phyloP scores from a whole-genome alignment of 2,797 vertebrate genomes.

The Kryptopterus vitreolus region DNA sequence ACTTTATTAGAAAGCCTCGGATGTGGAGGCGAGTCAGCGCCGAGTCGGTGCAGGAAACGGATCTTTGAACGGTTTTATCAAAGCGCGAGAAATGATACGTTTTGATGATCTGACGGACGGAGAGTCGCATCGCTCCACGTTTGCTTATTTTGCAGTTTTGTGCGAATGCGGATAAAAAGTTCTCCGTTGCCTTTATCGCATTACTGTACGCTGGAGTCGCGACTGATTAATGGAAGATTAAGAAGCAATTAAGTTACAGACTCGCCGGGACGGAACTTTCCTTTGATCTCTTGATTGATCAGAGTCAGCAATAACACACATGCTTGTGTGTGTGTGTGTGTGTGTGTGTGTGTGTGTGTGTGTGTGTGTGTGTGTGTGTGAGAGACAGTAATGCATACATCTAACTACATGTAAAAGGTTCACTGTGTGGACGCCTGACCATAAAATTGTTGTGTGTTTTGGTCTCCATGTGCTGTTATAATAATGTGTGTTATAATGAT shows the following conservation, averaged over 20 bases:
- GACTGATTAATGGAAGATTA: constrained; percentile 17
- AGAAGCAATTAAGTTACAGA: constrained; percentile 5
- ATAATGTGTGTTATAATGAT: no score
- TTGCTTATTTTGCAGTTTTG: constrained; percentile 12
- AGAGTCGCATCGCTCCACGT: neutral
- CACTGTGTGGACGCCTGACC: no score
- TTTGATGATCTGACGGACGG: constrained; percentile 24
- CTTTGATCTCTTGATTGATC: constrained; percentile 22
- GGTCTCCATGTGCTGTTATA: no score
- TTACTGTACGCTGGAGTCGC: neutral
- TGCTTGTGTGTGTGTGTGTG: no score
- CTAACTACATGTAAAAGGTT: no score
- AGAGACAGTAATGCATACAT: no score
- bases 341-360: no score
- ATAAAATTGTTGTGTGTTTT: no score
- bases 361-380: no score
- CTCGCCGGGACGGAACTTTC: neutral
- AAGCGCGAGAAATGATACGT: constrained; percentile 7
- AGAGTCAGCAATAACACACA: constrained; percentile 11
- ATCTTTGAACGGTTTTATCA: constrained; percentile 34
- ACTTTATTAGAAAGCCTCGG: constrained; percentile 4
- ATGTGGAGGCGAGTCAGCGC: constrained; percentile 1
- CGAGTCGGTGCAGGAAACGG: neutral
- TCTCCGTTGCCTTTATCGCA: neutral
- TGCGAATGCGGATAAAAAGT: neutral